Evolutionary conservation across 30 jellyfish, hydroid and myxozoan genomes (phyloP).

Genomic region (Hydractinia symbiolongicarpus): DNA sequence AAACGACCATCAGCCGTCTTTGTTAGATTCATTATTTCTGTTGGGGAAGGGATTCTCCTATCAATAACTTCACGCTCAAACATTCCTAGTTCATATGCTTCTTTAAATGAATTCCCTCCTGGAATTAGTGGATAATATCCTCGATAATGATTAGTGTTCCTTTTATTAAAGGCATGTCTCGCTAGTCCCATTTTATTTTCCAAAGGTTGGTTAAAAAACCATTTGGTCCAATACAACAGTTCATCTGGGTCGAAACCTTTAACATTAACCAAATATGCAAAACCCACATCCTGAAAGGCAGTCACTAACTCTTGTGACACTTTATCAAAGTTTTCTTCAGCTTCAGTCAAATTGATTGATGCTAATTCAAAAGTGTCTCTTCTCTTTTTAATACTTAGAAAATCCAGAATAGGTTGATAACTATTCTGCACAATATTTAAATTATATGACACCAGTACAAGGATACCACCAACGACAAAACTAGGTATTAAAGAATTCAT

Average conservation of each 20-base stretch:
- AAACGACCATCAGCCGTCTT: slow-evolving; percentile 26
- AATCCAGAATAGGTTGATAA: too few species aligned
- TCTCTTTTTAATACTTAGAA: not conserved
- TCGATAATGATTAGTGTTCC: slow-evolving; percentile 43
- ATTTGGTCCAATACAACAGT: slow-evolving; percentile 48
- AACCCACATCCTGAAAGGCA: slow-evolving; percentile 62
- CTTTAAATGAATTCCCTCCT: slow-evolving; percentile 77
- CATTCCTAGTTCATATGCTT: slow-evolving; percentile 66
- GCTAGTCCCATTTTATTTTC: slow-evolving; percentile 59
- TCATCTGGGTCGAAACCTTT: slow-evolving; percentile 55
- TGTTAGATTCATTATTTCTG: slow-evolving; percentile 28
- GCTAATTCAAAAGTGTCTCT: slow-evolving; percentile 23
- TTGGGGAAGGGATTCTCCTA: slow-evolving; percentile 23
- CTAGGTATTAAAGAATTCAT: too few species aligned
- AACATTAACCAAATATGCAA: slow-evolving; percentile 51
- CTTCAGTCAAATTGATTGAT: slow-evolving; percentile 25
- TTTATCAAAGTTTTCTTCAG: slow-evolving; percentile 27
- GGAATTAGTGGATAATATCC: slow-evolving; percentile 76
- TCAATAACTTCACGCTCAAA: slow-evolving; percentile 4
- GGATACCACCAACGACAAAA: too few species aligned
- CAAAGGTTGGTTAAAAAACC: slow-evolving; percentile 60
- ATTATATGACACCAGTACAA: too few species aligned
- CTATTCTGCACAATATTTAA: too few species aligned
- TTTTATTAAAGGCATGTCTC: slow-evolving; percentile 34
- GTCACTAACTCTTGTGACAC: slow-evolving; percentile 10